Conservation (phyloP, 2,888 invertebrate genomes). For the Euzetes globulus region DNA sequence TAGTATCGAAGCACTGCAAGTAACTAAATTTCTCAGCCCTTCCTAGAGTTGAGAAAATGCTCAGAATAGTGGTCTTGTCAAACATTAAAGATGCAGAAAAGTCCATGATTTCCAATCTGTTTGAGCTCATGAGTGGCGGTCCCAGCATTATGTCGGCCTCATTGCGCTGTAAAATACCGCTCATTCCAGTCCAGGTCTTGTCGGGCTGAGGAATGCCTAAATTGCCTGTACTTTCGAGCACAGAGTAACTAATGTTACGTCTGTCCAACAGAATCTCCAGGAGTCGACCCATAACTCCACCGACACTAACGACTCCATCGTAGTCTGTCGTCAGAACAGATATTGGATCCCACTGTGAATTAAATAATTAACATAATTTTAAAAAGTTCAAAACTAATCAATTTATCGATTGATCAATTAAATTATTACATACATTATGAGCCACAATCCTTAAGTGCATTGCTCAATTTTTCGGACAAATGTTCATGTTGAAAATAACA, state of each 20-base stretch:
- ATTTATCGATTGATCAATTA: no score
- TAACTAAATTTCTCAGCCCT: background rate
- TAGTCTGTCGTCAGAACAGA: background rate
- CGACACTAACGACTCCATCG: background rate
- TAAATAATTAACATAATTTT: slow-evolving; percentile 7
- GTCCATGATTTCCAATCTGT: background rate
- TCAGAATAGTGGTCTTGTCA: background rate
- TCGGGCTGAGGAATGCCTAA: background rate
- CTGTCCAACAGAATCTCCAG: background rate
- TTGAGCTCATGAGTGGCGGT: background rate
- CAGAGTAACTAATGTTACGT: background rate
- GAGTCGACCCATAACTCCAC: background rate
- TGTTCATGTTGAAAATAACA: no score
- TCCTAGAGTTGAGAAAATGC: background rate
- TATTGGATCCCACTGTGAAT: background rate
- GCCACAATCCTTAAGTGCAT: no score
- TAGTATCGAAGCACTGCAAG: background rate
- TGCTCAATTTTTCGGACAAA: no score
- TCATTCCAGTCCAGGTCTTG: background rate
- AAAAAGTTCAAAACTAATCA: no score
- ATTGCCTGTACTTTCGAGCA: background rate
- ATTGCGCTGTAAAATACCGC: background rate
- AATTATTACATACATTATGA: no score
- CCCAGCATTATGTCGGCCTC: slow-evolving; percentile 7
- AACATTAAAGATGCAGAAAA: background rate